These are phyloP conservation scores for Onchidella celtica DNA, from an alignment of 2,888 invertebrate species.

Conservation along the genomic window DNA sequence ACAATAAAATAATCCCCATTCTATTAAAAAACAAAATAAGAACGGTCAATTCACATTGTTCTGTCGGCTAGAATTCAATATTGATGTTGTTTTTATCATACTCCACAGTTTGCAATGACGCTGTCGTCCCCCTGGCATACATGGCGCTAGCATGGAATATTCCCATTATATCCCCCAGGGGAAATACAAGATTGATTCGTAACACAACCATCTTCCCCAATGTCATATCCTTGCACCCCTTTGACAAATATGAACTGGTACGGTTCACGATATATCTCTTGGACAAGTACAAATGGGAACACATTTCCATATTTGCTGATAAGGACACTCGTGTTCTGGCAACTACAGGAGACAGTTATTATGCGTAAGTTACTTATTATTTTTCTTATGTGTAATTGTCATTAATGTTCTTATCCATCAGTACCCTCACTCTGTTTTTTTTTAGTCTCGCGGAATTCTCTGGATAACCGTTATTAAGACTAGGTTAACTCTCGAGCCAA, in stretches of 20 bases:
- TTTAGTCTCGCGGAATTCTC: too few relatives aligned
- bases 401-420: too few relatives aligned
- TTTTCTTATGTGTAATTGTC: too few relatives aligned
- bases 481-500: too few relatives aligned
- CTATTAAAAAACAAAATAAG: too few relatives aligned
- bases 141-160: constrained; percentile 56
- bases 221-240: constrained; percentile 57
- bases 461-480: too few relatives aligned
- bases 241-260: constrained; percentile 56
- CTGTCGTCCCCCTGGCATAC: constrained; percentile 49
- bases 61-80: too few relatives aligned
- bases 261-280: constrained; percentile 47
- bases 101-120: constrained; percentile 51
- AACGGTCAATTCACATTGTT: too few relatives aligned
- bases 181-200: constrained; percentile 45
- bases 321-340: constrained; percentile 24
- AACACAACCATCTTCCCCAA: constrained; percentile 56
- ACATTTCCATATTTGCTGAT: constrained; percentile 48
- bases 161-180: constrained; percentile 53
- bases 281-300: constrained; percentile 47
- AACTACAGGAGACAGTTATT: constrained; percentile 40
- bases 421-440: too few relatives aligned
- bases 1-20: too few relatives aligned
- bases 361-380: constrained; percentile 24
- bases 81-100: too few relatives aligned